Base-by-base conservation (phyloP, 2,113 vertebrate genomes). In the Aphyosemion australe region DNA sequence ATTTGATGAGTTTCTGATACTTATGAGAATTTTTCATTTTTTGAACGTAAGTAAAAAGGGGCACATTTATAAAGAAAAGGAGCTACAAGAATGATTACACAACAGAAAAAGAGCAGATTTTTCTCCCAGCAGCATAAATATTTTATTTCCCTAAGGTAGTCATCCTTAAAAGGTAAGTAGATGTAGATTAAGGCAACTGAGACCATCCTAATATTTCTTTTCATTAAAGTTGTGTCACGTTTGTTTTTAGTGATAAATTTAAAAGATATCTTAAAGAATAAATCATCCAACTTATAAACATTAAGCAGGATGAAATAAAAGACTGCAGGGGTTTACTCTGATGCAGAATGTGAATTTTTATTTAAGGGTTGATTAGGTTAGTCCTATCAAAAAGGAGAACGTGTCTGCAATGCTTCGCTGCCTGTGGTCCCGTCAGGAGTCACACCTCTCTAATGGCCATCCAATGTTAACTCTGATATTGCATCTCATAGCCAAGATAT, bases 91-190 rank as follows among this genome's bases (percentile, higher is more conserved):
- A 21, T 80, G 65, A 74, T 80, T 59, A 70, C 65, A 73, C 45
- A 21, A 62, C 65, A 32, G 18, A 51, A 67, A 74, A 63, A 41
- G 34, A 70, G 62, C 45, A 0, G 26, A 1, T 13, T 12, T 41
- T 53, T 53, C 11, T 53, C 37, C 61, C 56, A 51, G 48, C 12
- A 12, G 59, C 53, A 57, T 82, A 65, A 41, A 70, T 78, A 11
- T 71, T 80, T 69, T 78, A 80, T 84, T 80, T 82, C 80, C 86
- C 83, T 32, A 13, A 55, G 66, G 72, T 52, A 57, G 26, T 49
- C 57, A 60, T 62, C 61, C 55, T 42, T 77, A 74, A 84, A 75
- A 80, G 74, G 62, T 61, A 74, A 82, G 71, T 71, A 82, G 80
- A 81, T 79, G 69, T 79, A 78, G 68, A 69, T 12, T 16, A 67